A percentile compares a stretch with the other conserved stretches of the same genome.
Evolutionary conservation across 2,888 invertebrate species (phyloP).

Genomic region (Aspidapion aeneum): DNA sequence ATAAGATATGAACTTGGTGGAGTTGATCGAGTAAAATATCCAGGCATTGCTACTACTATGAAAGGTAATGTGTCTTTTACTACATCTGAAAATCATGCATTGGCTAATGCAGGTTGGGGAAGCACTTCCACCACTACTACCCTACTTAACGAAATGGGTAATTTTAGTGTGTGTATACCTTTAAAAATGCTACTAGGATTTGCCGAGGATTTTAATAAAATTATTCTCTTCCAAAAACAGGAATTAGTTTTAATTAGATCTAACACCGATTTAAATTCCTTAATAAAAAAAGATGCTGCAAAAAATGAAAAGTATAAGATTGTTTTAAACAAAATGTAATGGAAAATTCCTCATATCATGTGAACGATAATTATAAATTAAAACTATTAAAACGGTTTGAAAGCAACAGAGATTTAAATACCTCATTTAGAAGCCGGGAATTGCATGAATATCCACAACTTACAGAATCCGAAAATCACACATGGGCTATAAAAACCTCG

Average conservation of each 20-base stretch:
- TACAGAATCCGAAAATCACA: constrained; percentile 35
- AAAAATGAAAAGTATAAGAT: constrained; percentile 16
- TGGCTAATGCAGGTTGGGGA: neutral
- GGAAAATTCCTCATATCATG: neutral
- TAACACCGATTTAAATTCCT: constrained; percentile 19
- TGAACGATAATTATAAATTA: constrained; percentile 2
- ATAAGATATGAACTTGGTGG: constrained; percentile 28
- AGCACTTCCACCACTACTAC: neutral
- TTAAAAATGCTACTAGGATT: constrained; percentile 5
- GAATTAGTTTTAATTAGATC: constrained; percentile 22
- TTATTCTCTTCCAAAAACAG: constrained; percentile 22
- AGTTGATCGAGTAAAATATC: constrained; percentile 19
- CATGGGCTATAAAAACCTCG: constrained; percentile 36
- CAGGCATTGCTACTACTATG: constrained; percentile 17
- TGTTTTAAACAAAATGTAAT: neutral
- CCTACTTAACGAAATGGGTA: neutral
- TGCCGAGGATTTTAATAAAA: constrained; percentile 10
- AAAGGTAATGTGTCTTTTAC: constrained; percentile 3
- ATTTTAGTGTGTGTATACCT: constrained; percentile 9
- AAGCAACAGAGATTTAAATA: constrained; percentile 11
- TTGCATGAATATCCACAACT: constrained; percentile 40
- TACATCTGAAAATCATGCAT: too few species aligned
- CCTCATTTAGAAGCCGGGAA: constrained; percentile 41
- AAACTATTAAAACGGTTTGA: constrained; percentile 1
- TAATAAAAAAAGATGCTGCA: constrained; percentile 10